phyloP scores from a whole-genome alignment of 2,797 vertebrate species.

The Peromyscus melanophrys region DNA sequence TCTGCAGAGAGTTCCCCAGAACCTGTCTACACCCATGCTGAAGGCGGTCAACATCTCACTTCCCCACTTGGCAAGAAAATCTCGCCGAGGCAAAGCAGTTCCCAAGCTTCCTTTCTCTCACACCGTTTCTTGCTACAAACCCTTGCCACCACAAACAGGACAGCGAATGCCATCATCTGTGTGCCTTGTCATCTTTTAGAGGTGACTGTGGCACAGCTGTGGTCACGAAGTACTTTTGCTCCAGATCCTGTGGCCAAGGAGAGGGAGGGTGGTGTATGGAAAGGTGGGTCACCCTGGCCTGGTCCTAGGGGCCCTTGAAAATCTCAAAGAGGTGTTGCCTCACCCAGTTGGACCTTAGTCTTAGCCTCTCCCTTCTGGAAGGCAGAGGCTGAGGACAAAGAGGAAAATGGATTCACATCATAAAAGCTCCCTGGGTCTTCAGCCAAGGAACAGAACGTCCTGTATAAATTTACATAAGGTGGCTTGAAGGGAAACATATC shows the following conservation, averaged over 20 bases:
- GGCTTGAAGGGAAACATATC: slow-evolving; percentile 54
- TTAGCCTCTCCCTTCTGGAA: background rate
- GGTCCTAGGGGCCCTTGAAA: background rate
- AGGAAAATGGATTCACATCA: slow-evolving; percentile 60
- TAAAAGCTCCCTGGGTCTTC: slow-evolving; percentile 60
- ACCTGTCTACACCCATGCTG: background rate
- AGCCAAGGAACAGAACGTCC: slow-evolving; percentile 70
- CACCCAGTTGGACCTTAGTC: background rate
- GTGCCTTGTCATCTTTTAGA: background rate
- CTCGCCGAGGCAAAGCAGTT: background rate
- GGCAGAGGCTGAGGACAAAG: slow-evolving; percentile 55
- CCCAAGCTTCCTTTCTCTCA: background rate
- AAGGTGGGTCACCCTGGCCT: background rate
- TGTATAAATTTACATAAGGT: slow-evolving; percentile 28
- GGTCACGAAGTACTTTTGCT: background rate
- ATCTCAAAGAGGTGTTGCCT: background rate
- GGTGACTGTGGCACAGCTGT: background rate
- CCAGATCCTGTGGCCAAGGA: background rate
- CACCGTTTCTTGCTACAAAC: background rate
- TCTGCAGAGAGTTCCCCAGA: background rate
- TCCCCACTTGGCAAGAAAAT: slow-evolving; percentile 32
- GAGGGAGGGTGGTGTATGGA: background rate
- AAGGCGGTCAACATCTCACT: background rate
- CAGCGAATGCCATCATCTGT: background rate
- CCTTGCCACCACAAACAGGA: background rate